These are phyloP conservation scores for Lucilia cuprina DNA, from an alignment of 1,140 invertebrate genomes.

Conservation along the genomic window DNA sequence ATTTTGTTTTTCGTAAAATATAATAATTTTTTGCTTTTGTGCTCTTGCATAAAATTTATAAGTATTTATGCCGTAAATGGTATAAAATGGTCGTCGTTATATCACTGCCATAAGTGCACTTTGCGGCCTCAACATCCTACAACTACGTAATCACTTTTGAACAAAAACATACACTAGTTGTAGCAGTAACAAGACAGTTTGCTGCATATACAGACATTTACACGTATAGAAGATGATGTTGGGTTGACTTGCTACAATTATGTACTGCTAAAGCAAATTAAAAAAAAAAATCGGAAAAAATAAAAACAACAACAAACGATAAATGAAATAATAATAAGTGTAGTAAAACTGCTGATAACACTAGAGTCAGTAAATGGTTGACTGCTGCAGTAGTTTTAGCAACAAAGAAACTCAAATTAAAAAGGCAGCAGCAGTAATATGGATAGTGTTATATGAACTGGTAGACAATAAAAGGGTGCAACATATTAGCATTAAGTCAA, in stretches of 20 bases:
- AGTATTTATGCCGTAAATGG: slow-evolving; percentile 29
- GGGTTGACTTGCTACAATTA: background rate
- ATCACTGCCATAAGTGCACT: slow-evolving; percentile 26
- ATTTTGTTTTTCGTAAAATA: background rate
- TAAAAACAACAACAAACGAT: background rate
- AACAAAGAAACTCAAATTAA: background rate
- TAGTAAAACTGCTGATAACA: background rate
- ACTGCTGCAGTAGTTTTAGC: background rate
- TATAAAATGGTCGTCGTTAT: slow-evolving; percentile 27
- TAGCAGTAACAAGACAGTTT: background rate
- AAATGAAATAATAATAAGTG: background rate
- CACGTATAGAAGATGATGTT: background rate
- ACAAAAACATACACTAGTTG: background rate
- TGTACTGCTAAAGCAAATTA: too few species aligned
- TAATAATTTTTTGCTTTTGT: background rate
- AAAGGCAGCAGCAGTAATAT: background rate
- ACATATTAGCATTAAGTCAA: too few species aligned
- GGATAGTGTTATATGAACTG: too few species aligned
- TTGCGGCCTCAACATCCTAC: slow-evolving; percentile 26
- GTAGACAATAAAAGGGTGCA: too few species aligned
- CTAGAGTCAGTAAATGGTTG: background rate
- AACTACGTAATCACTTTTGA: slow-evolving; percentile 18
- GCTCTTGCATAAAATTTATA: slow-evolving; percentile 16
- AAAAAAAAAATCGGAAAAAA: background rate
- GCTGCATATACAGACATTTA: too few species aligned